Percentiles rank a stretch among this genome's conserved stretches.
phyloP scores from a whole-genome alignment of 2,888 invertebrate genomes.

The Trichopria drosophilae region DNA sequence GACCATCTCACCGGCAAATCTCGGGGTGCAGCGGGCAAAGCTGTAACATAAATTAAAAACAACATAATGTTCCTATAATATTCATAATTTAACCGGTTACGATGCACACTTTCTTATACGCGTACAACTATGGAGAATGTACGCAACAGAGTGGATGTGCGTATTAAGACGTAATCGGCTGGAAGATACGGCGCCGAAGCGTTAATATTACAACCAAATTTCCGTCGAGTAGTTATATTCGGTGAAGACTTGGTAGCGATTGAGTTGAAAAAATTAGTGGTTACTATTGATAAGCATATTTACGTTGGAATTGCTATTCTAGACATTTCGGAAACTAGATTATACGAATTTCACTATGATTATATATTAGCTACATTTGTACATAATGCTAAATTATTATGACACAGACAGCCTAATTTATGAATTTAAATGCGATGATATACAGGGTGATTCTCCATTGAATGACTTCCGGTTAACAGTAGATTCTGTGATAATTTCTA shows the following conservation, averaged over 20 bases:
- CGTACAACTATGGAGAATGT: slow-evolving; percentile 52
- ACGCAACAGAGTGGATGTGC: slow-evolving; percentile 46
- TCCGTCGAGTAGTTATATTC: slow-evolving; percentile 45
- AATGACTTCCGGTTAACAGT: no score
- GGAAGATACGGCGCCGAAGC: slow-evolving; percentile 45
- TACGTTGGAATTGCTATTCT: slow-evolving; percentile 53
- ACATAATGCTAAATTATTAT: no score
- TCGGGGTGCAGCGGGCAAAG: no score
- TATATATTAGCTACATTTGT: slow-evolving; percentile 39
- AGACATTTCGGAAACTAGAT: slow-evolving; percentile 52
- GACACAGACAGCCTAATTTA: no score
- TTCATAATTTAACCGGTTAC: no score
- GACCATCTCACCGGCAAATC: no score
- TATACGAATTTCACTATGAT: slow-evolving; percentile 54
- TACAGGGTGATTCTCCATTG: no score
- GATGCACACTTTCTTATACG: no score
- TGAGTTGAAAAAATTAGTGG: slow-evolving; percentile 41
- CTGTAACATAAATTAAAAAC: no score
- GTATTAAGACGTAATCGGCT: slow-evolving; percentile 46
- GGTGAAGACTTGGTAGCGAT: slow-evolving; percentile 49
- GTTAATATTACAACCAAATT: slow-evolving; percentile 46
- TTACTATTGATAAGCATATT: slow-evolving; percentile 51
- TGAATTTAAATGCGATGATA: no score
- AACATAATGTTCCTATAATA: no score
- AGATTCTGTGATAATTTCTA: no score